These are phyloP conservation scores for Benitochromis conjunctus DNA, from an alignment of 2,113 vertebrate species.

Conservation along the genomic window DNA sequence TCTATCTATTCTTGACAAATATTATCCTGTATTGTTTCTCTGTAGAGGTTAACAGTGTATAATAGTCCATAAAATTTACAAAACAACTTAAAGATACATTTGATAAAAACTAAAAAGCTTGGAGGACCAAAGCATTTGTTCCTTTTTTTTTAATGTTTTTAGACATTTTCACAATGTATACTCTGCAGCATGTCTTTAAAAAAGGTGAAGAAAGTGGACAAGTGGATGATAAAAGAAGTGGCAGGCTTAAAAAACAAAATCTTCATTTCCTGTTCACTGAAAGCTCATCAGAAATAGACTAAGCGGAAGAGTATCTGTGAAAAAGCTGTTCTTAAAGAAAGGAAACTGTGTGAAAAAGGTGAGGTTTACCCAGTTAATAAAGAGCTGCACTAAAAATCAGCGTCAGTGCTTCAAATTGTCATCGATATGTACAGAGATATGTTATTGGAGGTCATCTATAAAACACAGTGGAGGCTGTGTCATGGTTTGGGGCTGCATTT, in stretches of 20 bases:
- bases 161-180: neutral
- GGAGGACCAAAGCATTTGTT: neutral
- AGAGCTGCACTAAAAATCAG: neutral
- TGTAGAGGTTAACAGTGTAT: neutral
- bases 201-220: neutral
- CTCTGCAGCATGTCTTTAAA: neutral
- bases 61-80: neutral
- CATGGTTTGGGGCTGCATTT: too few relatives aligned
- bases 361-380: neutral
- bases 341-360: neutral
- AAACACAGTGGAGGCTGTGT: neutral
- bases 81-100: neutral
- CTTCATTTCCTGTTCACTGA: neutral
- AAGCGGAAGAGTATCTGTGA: neutral
- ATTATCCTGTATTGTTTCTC: neutral
- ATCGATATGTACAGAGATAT: too few relatives aligned
- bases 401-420: neutral
- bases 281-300: neutral
- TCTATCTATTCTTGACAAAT: neutral
- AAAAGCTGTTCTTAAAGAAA: neutral
- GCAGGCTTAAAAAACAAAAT: neutral
- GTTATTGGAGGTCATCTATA: too few relatives aligned
- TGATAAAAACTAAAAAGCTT: neutral
- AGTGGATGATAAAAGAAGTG: neutral
- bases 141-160: neutral